A percentile compares a stretch with the other conserved stretches of the same genome.
Evolutionary conservation across 2,888 invertebrate genomes (phyloP).

Genomic region (Caenorhabditis sp.): DNA sequence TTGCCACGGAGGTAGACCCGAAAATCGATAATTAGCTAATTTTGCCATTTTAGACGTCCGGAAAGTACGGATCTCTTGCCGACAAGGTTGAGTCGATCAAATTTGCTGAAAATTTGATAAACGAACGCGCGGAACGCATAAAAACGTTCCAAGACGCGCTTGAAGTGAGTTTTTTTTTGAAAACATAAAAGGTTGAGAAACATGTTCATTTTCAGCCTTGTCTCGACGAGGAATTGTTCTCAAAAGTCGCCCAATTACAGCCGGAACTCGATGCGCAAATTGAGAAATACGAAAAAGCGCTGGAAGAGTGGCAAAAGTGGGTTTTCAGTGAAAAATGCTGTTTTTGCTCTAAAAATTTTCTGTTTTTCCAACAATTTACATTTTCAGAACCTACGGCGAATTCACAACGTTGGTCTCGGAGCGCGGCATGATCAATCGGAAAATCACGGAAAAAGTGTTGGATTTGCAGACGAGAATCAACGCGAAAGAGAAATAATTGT

Average conservation of each 20-base stretch:
- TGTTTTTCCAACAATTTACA: too few species aligned
- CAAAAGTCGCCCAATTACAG: conserved; percentile 24
- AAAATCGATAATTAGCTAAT: not conserved
- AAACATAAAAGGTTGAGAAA: too few species aligned
- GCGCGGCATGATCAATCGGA: conserved; percentile 24
- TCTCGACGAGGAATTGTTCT: conserved; percentile 30
- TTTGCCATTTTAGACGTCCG: conserved; percentile 5
- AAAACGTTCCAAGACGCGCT: conserved; percentile 28
- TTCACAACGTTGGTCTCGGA: conserved; percentile 18
- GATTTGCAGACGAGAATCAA: conserved; percentile 26
- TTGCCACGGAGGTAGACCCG: conserved; percentile 25
- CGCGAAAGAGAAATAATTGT: not conserved
- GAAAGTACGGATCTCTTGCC: conserved; percentile 21
- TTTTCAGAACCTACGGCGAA: conserved; percentile 29
- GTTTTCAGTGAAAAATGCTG: conserved; percentile 4
- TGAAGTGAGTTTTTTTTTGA: not conserved
- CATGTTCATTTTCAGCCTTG: conserved; percentile 23
- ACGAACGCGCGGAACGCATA: conserved; percentile 27
- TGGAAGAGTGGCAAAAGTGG: conserved; percentile 32
- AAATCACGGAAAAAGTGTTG: conserved; percentile 18
- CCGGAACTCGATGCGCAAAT: conserved; percentile 33
- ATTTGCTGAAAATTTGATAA: conserved; percentile 28
- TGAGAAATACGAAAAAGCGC: conserved; percentile 27
- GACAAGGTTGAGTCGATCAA: conserved; percentile 33
- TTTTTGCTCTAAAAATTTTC: not conserved